phyloP scores from a whole-genome alignment of 2,113 vertebrate genomes.

The Pelecanus crispus region DNA sequence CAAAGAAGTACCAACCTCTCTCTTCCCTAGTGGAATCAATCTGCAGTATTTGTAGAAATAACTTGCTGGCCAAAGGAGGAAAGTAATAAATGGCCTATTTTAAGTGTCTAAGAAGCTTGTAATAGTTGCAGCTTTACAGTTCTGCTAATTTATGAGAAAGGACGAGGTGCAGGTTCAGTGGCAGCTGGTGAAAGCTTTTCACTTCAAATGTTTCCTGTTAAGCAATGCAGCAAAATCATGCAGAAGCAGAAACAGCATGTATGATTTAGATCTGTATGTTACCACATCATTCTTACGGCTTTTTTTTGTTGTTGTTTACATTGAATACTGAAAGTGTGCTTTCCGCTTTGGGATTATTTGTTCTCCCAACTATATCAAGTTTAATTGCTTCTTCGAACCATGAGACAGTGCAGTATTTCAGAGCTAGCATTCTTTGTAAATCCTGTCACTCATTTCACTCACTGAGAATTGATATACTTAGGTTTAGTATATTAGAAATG shows the following conservation, averaged over 20 bases:
- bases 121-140: neutral
- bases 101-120: neutral
- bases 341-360: constrained; percentile 30
- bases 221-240: neutral
- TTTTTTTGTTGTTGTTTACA: neutral
- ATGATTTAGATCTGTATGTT: neutral
- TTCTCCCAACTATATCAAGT: constrained; percentile 24
- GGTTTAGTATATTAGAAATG: neutral
- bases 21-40: neutral
- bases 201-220: neutral
- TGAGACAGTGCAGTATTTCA: neutral
- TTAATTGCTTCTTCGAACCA: constrained; percentile 25
- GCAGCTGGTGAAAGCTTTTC: neutral
- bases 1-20: neutral
- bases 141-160: neutral
- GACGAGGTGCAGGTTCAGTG: neutral
- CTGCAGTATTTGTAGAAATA: neutral
- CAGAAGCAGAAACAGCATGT: neutral
- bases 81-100: neutral
- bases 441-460: constrained; percentile 8
- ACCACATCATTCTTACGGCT: neutral
- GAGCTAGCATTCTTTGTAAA: neutral
- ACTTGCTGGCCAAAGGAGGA: neutral
- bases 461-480: neutral
- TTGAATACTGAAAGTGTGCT: neutral